Evolutionary conservation across 2,888 invertebrate genomes (phyloP).

Genomic region (Standfussiana lucernea): DNA sequence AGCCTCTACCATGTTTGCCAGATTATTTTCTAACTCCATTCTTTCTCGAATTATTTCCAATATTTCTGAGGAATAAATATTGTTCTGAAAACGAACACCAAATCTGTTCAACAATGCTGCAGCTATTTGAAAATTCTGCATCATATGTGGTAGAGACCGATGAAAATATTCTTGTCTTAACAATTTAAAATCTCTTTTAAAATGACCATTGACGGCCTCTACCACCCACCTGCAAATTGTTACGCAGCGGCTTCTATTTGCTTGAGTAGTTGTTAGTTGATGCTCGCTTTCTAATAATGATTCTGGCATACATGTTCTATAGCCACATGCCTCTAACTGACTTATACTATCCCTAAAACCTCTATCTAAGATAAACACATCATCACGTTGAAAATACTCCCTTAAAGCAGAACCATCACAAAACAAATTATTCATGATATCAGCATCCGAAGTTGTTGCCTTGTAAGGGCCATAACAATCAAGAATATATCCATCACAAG

Average conservation of each 20-base stretch:
- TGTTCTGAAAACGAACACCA: not conserved
- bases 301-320: conserved; percentile 21
- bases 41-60: not conserved
- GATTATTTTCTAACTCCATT: conserved; percentile 30
- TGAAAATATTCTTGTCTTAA: not conserved
- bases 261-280: conserved; percentile 14
- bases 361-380: conserved; percentile 1
- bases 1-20: conserved; percentile 13
- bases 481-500: not conserved
- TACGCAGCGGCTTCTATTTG: conserved; percentile 24
- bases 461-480: not conserved
- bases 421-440: conserved; percentile 6
- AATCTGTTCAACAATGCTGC: not conserved
- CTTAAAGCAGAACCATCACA: not conserved
- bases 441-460: not conserved
- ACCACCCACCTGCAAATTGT: conserved; percentile 26
- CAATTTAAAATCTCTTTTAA: conserved; percentile 19
- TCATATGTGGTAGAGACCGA: conserved; percentile 1
- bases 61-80: not conserved
- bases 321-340: conserved; percentile 2
- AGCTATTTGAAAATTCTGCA: not conserved
- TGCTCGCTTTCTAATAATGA: not conserved
- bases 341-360: not conserved
- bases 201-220: conserved; percentile 18
- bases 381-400: not conserved